Evolutionary conservation across 2,888 invertebrate genomes (phyloP), one percentile per base, ranked within the genome.

Genomic region (Orthosia gothica): DNA sequence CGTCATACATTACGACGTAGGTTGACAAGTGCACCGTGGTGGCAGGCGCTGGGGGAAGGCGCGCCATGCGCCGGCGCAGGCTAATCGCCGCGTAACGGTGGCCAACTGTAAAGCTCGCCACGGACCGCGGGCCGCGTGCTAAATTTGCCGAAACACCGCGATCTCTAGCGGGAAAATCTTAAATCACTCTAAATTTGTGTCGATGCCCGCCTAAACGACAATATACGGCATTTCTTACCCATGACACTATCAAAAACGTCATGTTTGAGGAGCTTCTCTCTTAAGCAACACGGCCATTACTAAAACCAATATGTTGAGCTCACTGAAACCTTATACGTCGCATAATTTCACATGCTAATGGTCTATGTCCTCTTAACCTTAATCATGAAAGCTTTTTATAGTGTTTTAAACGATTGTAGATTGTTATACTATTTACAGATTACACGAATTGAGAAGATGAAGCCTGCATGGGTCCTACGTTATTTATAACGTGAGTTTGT

Each of bases 111-210:
- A 95, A 95, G 94, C 93, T 87, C 93, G 95, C 95, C 93, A 95
- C 95, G 95, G 94, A 92, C 92, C 91, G 93, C 94, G 93, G 92
- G 90, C 93, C 92, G 93, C 95, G 96, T 96, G 96, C 96, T 96
- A 95, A 96, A 96, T 96, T 96, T 96, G 95, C 94, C 96, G 95
- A 96, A 96, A 96, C 96, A 95, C 92, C 90, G 91, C 91, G 92
- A 92, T 93, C 92, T 93, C 91, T 95, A 95, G 94, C 95, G 95
- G 94, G 95, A 95, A 94, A 93, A 92, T 93, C 91, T 94, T 92
- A 93, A 95, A 94, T 93, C 92, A 93, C 91, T 93, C 90, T 91
- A 92, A 89, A 94, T 93, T 93, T 89, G 89, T 91, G 92, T 90
- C 91, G 91, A 89, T 88, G 91, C 85, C 85, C 87, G 81, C 83